phyloP scores from a whole-genome alignment of 2,113 vertebrate species.

The Bufo gargarizans region DNA sequence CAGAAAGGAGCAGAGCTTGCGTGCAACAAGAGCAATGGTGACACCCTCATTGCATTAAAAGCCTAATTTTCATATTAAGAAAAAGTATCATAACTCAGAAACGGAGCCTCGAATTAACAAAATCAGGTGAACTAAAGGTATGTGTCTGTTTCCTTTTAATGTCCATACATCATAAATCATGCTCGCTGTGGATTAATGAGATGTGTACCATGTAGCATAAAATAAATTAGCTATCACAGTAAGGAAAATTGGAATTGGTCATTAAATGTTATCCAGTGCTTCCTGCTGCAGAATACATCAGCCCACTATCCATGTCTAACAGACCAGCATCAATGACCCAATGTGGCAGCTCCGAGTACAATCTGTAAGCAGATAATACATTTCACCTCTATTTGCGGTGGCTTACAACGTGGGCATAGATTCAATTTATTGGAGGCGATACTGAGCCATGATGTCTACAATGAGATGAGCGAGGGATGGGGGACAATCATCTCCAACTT shows the following conservation, averaged over 20 bases:
- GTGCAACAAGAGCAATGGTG: too few species aligned
- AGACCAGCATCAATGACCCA: background rate
- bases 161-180: background rate
- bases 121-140: too few species aligned
- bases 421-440: constrained; percentile 51
- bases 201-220: background rate
- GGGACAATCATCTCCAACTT: constrained; percentile 41
- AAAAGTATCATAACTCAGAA: too few species aligned
- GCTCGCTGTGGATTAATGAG: background rate
- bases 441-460: constrained; percentile 31
- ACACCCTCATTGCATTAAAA: too few species aligned
- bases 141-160: background rate
- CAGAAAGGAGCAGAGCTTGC: too few species aligned
- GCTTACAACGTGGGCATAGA: constrained; percentile 25
- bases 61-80: too few species aligned
- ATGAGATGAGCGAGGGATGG: constrained; percentile 47
- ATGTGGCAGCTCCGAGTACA: background rate
- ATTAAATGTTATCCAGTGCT: background rate
- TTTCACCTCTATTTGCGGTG: constrained; percentile 33
- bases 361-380: constrained; percentile 43
- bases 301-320: background rate
- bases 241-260: background rate
- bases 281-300: background rate
- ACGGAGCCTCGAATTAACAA: too few species aligned
- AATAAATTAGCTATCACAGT: background rate